phyloP scores from a whole-genome alignment of 2,113 vertebrate genomes.

The Forbesichthys papilliferus region DNA sequence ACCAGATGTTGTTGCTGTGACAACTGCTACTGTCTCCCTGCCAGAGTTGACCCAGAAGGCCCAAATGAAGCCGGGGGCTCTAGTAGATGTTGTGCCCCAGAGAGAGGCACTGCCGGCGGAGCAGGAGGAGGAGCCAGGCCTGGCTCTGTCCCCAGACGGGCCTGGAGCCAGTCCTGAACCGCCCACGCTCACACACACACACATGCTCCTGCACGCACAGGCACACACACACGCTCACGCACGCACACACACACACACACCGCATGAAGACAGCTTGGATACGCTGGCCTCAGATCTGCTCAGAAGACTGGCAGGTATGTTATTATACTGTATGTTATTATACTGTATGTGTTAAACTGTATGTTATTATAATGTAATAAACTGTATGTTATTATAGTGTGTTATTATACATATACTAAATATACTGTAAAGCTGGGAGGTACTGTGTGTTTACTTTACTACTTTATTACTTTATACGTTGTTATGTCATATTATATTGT shows the following conservation, averaged over 20 bases:
- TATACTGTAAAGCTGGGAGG: too few relatives aligned
- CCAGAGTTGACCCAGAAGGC: conserved; percentile 71
- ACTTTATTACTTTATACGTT: too few relatives aligned
- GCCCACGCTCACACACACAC: conserved; percentile 61
- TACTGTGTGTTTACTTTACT: too few relatives aligned
- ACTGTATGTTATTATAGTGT: too few relatives aligned
- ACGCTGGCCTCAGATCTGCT: conserved; percentile 69
- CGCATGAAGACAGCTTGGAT: conserved; percentile 37
- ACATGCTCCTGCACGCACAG: neutral
- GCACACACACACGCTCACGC: conserved; percentile 18
- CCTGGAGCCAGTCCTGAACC: conserved; percentile 70
- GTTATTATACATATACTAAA: too few relatives aligned
- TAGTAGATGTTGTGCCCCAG: conserved; percentile 37
- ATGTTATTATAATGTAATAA: neutral
- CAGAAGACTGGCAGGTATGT: conserved; percentile 66
- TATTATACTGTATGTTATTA: neutral
- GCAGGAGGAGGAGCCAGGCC: conserved; percentile 56
- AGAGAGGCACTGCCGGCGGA: conserved; percentile 15
- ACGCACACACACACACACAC: conserved; percentile 8
- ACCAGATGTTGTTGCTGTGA: neutral
- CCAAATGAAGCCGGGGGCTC: conserved; percentile 56
- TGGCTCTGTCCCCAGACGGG: conserved; percentile 67
- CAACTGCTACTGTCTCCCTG: neutral
- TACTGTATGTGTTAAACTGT: neutral
- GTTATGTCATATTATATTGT: too few relatives aligned